phyloP scores from a whole-genome alignment of 35 echinoderm and acorn worm genomes.

The Heliocidaris erythrogramma region DNA sequence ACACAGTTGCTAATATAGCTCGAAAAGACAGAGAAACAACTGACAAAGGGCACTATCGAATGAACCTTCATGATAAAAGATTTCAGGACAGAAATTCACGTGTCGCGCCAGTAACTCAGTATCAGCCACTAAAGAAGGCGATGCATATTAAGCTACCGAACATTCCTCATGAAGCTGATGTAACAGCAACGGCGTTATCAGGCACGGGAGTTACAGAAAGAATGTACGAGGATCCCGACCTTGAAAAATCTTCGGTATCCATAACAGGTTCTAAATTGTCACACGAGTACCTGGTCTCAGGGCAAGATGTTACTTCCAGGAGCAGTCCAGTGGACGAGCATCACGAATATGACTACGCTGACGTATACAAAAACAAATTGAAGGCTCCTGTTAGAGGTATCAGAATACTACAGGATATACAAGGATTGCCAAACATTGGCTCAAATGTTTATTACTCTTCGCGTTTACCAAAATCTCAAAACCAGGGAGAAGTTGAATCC shows the following conservation, averaged over 20 bases:
- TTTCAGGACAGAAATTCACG: not conserved
- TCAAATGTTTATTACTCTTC: not conserved
- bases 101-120: not conserved
- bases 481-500: not conserved
- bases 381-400: not conserved
- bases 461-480: not conserved
- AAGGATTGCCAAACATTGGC: not conserved
- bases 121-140: not conserved
- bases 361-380: not conserved
- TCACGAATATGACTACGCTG: not conserved
- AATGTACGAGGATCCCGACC: not conserved
- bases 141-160: not conserved
- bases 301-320: not conserved
- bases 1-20: not conserved
- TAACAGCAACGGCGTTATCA: not conserved
- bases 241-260: not conserved
- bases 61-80: not conserved
- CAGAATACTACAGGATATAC: not conserved
- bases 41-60: not conserved
- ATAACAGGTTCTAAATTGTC: not conserved
- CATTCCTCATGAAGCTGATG: not conserved
- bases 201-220: not conserved
- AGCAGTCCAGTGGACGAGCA: not conserved
- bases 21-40: not conserved
- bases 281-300: not conserved